Conservation (phyloP, 2,797 vertebrate species). For the Scyliorhinus canicula region DNA sequence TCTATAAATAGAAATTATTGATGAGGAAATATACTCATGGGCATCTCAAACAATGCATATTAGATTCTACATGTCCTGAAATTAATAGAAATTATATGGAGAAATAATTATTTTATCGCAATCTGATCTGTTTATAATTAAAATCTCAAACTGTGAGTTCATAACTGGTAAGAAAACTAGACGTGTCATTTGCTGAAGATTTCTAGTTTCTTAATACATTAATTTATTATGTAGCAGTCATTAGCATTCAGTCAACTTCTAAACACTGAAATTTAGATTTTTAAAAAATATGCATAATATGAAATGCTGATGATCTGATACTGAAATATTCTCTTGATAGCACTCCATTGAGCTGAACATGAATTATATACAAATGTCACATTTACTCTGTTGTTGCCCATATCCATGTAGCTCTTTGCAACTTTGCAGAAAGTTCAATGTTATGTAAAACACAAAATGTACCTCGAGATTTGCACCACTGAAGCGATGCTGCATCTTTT, state of each 20-base stretch:
- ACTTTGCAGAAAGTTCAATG: conserved; percentile 41
- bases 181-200: background rate
- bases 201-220: background rate
- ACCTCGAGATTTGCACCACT: conserved; percentile 43
- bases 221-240: background rate
- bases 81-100: background rate
- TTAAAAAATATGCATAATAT: conserved; percentile 2
- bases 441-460: conserved; percentile 49
- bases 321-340: conserved; percentile 9
- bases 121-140: background rate
- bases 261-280: conserved; percentile 22
- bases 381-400: background rate
- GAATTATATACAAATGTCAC: background rate
- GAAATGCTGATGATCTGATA: background rate
- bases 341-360: background rate
- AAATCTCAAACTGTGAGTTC: background rate
- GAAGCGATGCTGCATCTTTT: conserved; percentile 44
- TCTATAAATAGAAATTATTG: background rate
- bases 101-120: background rate
- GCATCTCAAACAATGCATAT: background rate
- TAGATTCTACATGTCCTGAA: background rate
- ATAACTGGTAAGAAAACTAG: background rate
- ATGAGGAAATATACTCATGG: background rate
- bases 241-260: background rate
- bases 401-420: conserved; percentile 43